Conservation (phyloP, 2,113 vertebrate genomes). For the Apeltes quadracus region DNA sequence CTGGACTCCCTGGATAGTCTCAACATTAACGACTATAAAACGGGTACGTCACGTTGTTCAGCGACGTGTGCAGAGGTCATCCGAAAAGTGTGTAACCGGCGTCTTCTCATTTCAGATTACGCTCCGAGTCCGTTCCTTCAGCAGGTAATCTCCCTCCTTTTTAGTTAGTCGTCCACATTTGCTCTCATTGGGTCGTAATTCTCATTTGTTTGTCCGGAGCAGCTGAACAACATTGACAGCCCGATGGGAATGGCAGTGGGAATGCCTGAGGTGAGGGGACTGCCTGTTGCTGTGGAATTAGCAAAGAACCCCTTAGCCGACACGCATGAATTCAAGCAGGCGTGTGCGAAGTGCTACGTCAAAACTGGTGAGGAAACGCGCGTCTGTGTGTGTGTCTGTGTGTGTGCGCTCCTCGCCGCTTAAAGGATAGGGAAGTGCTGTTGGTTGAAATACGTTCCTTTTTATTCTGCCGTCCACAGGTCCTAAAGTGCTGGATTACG, state of each 20-base stretch:
- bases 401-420: not conserved
- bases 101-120: slow-evolving; percentile 50
- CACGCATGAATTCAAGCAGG: slow-evolving; percentile 93
- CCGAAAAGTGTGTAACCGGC: not conserved
- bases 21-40: slow-evolving; percentile 85
- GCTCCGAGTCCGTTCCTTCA: slow-evolving; percentile 59
- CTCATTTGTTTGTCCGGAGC: slow-evolving; percentile 3
- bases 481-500: slow-evolving; percentile 87
- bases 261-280: slow-evolving; percentile 71
- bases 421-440: not conserved
- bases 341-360: slow-evolving; percentile 90
- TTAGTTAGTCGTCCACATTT: not conserved
- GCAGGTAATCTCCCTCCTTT: slow-evolving; percentile 62
- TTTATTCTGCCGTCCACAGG: slow-evolving; percentile 72
- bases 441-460: not conserved
- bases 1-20: slow-evolving; percentile 87
- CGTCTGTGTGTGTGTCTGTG: not conserved
- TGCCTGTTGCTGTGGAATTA: slow-evolving; percentile 64
- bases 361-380: slow-evolving; percentile 86
- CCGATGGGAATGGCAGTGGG: slow-evolving; percentile 84
- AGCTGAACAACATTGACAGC: slow-evolving; percentile 84
- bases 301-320: slow-evolving; percentile 89
- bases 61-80: not conserved
- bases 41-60: slow-evolving; percentile 78
- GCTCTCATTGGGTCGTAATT: not conserved